phyloP scores from a whole-genome alignment of 2,113 vertebrate species.

The Miniopterus natalensis region DNA sequence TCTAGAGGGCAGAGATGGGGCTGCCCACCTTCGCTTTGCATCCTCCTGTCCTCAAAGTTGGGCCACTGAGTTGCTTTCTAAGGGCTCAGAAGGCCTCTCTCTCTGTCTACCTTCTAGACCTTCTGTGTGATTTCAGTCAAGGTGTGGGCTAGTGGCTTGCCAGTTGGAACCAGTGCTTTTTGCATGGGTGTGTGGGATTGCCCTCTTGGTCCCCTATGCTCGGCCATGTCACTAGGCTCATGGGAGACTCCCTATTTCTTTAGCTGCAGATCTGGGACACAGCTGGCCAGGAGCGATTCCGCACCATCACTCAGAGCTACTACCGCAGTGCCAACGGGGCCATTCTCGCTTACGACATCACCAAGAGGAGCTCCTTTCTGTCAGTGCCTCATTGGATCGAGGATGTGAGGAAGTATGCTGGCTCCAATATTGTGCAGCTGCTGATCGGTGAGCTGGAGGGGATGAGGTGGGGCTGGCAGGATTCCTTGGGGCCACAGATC shows the following conservation, averaged over 20 bases:
- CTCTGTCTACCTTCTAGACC: not conserved
- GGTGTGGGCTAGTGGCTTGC: not conserved
- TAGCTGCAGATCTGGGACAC: conserved; percentile 97
- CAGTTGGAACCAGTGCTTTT: not conserved
- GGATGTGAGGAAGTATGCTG: conserved; percentile 93
- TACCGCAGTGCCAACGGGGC: conserved; percentile 94
- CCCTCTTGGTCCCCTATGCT: no score
- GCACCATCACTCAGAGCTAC: conserved; percentile 95
- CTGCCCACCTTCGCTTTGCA: not conserved
- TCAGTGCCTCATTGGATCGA: conserved; percentile 94
- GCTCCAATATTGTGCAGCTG: conserved; percentile 92
- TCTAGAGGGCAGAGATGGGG: not conserved
- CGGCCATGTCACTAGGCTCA: not conserved
- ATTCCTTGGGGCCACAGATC: accelerated
- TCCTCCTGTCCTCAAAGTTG: not conserved
- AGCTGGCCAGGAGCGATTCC: conserved; percentile 94
- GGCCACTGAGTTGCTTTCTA: not conserved
- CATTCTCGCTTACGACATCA: conserved; percentile 94
- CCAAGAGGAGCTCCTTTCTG: conserved; percentile 90
- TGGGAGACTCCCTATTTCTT: not conserved
- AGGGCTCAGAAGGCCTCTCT: not conserved
- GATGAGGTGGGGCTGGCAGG: not conserved
- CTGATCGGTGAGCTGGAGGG: conserved; percentile 90
- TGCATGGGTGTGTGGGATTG: not conserved
- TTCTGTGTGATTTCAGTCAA: not conserved